Evolutionary conservation across 2,797 vertebrate genomes (phyloP), one percentile per base, ranked within the genome.

Genomic region (Argentina silus): DNA sequence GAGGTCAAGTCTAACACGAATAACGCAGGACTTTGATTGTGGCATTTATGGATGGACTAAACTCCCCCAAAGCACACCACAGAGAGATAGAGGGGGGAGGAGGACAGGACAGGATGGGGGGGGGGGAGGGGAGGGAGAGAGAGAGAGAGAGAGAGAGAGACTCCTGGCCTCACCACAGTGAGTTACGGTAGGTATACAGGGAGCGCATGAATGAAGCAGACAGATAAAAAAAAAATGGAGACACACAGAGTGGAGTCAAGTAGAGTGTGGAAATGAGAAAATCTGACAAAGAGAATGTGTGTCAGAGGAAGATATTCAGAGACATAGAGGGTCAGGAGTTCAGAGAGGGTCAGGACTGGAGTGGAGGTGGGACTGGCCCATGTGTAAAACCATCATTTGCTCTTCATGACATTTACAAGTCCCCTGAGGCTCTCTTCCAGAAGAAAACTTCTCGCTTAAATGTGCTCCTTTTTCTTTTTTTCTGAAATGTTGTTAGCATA

Each of bases 1-100:
- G 79, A 91, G 95, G 95, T 98, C 95, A 95, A 93, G 93, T 94
- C 94, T 95, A 96, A 97, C 95, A 94, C 95, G 91, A 94, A 95
- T 95, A 95, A 96, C 91, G 80, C 92, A 88, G 93, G 93, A 94
- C 96, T 97, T 98, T 97, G 95, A 97, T 96, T 95, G 84, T 95
- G 94, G 94, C 86, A 94, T 95, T 96, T 96, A 95, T 95, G 95
- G 95, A 96, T 95, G 94, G 93, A 94, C 92, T 91, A 93, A 93
- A 88, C 92, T 88, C 91, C 90, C 56, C 86, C 76, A 90, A 91
- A 90, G 51, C 69, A 79, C 47, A 57, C 86, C 81, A 74, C 83
- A 89, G 43, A 55, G 23, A n/a, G 45, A 44, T 36, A 47, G 50
- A 9, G 3, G 23, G 15, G 12, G 67, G 27, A 9, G n/a, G 48